Conservation (phyloP, 2,113 vertebrate genomes). For the Bubo blakistoni region DNA sequence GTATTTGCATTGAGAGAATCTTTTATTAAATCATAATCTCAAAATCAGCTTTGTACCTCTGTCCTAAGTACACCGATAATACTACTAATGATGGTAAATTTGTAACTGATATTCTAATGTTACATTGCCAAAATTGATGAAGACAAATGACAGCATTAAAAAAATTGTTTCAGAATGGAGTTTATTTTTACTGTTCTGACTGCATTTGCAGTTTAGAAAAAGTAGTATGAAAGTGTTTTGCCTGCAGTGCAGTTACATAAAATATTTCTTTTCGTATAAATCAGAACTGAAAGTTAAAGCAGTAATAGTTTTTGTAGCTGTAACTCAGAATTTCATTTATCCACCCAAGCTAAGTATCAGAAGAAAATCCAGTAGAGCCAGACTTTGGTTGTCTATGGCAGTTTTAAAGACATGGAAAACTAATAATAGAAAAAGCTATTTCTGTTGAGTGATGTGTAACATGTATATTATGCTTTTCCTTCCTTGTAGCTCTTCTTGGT, state of each 20-base stretch:
- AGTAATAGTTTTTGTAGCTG: not conserved
- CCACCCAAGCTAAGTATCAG: not conserved
- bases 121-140: not conserved
- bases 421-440: slow-evolving; percentile 67
- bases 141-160: not conserved
- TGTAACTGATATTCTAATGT: not conserved
- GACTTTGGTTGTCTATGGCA: slow-evolving; percentile 30
- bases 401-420: slow-evolving; percentile 45
- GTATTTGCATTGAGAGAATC: not conserved
- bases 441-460: slow-evolving; percentile 58
- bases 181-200: not conserved
- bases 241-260: not conserved
- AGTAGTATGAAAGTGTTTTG: not conserved
- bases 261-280: not conserved
- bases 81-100: not conserved
- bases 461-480: slow-evolving; percentile 65
- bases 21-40: not conserved
- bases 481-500: slow-evolving; percentile 61
- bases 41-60: not conserved
- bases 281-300: not conserved
- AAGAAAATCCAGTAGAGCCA: slow-evolving; percentile 1
- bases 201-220: not conserved
- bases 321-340: slow-evolving; percentile 23
- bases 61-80: not conserved
- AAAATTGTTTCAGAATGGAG: not conserved